Conservation (phyloP, 2,888 invertebrate genomes). For the Leptopterna dolabrata region DNA sequence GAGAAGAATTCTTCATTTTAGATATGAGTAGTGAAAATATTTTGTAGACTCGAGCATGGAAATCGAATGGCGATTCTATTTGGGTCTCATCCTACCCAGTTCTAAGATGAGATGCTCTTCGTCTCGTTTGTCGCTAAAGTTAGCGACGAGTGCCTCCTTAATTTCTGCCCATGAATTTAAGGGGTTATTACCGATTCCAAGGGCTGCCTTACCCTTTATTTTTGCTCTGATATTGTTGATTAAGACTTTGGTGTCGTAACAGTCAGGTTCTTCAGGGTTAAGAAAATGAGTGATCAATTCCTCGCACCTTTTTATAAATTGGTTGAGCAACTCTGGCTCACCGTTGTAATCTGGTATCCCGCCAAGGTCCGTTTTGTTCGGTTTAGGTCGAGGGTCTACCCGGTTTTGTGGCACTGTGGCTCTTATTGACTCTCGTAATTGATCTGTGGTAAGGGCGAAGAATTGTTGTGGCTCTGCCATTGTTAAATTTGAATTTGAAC, state of each 20-base stretch:
- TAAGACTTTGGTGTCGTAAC: not conserved
- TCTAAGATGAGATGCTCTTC: no score
- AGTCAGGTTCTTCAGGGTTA: not conserved
- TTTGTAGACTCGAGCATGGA: slow-evolving; percentile 1
- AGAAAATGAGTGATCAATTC: not conserved
- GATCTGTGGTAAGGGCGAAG: not conserved
- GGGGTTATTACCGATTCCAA: not conserved
- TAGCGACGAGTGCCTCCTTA: not conserved
- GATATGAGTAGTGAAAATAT: not conserved
- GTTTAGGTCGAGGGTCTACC: not conserved
- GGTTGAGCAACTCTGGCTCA: not conserved
- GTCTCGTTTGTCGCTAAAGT: slow-evolving; percentile 8
- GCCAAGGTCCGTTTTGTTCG: not conserved
- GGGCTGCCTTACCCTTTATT: slow-evolving; percentile 8
- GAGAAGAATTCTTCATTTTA: not conserved
- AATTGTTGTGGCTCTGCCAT: not conserved
- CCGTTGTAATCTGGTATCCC: slow-evolving; percentile 4
- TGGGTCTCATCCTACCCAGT: not conserved
- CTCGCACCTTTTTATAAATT: slow-evolving; percentile 9
- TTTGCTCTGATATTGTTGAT: slow-evolving; percentile 1
- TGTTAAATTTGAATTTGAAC: not conserved
- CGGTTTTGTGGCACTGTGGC: not conserved
- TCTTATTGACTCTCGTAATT: not conserved
- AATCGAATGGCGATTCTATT: slow-evolving; percentile 13
- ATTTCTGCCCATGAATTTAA: not conserved